A percentile compares a stretch with the other conserved stretches of the same genome.
Conservation (phyloP, 2,113 vertebrate species). For the Alexandromys fortis region DNA sequence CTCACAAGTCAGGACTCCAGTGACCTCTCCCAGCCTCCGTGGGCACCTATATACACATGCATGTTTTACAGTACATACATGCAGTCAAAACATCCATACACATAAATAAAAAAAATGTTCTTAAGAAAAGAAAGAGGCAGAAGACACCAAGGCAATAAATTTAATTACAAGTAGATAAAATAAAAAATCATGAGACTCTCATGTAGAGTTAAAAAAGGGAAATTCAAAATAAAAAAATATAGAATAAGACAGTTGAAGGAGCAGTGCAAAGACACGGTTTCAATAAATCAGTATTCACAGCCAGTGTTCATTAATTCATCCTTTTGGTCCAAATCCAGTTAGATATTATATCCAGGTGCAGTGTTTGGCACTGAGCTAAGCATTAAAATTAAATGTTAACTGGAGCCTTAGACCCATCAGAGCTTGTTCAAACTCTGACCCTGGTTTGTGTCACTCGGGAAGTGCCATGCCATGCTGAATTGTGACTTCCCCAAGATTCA, state of each 20-base stretch:
- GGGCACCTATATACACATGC: neutral
- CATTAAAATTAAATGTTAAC: constrained; percentile 71
- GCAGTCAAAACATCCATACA: neutral
- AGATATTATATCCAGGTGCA: constrained; percentile 71
- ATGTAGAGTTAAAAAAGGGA: neutral
- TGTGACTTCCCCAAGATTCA: constrained; percentile 12
- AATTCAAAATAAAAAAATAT: neutral
- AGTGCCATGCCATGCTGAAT: neutral
- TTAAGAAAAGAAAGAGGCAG: neutral
- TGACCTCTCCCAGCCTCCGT: neutral
- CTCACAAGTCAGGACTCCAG: neutral
- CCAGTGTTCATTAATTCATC: constrained; percentile 54
- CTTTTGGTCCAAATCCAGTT: constrained; percentile 63
- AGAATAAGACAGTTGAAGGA: neutral
- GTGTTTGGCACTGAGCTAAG: constrained; percentile 61
- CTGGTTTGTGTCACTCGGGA: constrained; percentile 22
- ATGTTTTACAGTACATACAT: neutral
- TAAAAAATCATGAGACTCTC: neutral
- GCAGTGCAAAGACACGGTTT: neutral
- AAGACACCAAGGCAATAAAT: neutral
- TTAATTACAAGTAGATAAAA: neutral
- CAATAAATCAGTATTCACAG: constrained; percentile 36
- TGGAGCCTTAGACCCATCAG: constrained; percentile 44
- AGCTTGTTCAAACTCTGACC: constrained; percentile 58
- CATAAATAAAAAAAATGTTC: neutral